These are phyloP conservation scores for Cremastinae sp. DNA, from an alignment of 2,888 invertebrate species.

Conservation along the genomic window DNA sequence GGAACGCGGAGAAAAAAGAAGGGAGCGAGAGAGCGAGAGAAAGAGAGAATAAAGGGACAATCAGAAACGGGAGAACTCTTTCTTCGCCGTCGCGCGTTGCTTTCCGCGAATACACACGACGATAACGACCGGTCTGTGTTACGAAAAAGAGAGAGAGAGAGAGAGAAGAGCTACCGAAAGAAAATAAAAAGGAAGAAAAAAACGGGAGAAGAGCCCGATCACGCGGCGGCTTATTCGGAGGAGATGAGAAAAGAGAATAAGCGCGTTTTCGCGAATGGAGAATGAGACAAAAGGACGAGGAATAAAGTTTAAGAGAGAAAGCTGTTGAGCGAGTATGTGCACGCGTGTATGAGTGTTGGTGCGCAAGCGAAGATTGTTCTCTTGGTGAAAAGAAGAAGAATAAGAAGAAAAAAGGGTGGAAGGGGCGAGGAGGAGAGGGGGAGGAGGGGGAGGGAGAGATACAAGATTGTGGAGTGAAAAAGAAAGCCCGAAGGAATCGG, in stretches of 20 bases:
- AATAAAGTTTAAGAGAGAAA: constrained; percentile 62
- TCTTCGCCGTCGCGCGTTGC: constrained; percentile 63
- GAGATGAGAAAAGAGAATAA: constrained; percentile 36
- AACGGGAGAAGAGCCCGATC: neutral
- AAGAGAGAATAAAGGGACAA: constrained; percentile 52
- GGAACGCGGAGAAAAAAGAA: constrained; percentile 3
- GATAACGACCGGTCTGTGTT: constrained; percentile 75
- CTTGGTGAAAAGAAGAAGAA: constrained; percentile 36
- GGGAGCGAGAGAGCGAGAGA: constrained; percentile 23
- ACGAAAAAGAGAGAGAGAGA: constrained; percentile 3
- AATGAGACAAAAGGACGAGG: constrained; percentile 49
- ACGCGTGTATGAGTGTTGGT: too few species aligned
- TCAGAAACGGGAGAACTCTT: constrained; percentile 41
- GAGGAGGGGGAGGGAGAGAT: constrained; percentile 32
- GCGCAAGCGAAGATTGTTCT: constrained; percentile 44
- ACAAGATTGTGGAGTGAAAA: constrained; percentile 58
- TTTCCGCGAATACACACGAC: constrained; percentile 72
- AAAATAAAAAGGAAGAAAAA: constrained; percentile 47
- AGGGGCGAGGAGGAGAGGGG: constrained; percentile 9
- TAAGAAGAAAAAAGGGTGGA: constrained; percentile 19
- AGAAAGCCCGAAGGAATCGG: constrained; percentile 67
- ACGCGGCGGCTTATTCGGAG: constrained; percentile 4
- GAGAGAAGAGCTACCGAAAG: constrained; percentile 58
- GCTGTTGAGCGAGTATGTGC: neutral
- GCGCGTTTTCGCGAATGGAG: constrained; percentile 47